phyloP scores from a whole-genome alignment of 1,140 invertebrate species.

The Manduca sexta region DNA sequence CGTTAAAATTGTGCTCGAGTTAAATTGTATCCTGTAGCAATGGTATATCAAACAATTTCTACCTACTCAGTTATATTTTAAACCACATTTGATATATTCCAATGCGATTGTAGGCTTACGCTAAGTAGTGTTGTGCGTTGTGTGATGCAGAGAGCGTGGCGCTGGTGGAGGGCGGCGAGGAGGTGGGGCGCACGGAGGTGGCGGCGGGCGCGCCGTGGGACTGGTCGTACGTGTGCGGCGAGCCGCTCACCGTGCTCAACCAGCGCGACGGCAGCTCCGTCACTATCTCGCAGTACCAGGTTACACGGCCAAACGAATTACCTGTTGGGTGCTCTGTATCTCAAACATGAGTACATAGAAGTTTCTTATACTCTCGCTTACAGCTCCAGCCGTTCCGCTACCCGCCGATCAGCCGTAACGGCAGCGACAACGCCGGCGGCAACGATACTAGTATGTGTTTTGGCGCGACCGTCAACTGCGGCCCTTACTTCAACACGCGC shows the following conservation, averaged over 20 bases:
- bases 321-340: too few relatives aligned
- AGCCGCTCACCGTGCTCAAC: constrained; percentile 40
- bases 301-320: too few relatives aligned
- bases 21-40: too few relatives aligned
- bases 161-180: constrained; percentile 42
- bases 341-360: too few relatives aligned
- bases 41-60: too few relatives aligned
- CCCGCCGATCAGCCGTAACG: background rate
- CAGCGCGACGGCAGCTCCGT: constrained; percentile 38
- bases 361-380: background rate
- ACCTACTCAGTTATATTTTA: too few relatives aligned
- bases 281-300: constrained; percentile 43
- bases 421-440: constrained; percentile 5
- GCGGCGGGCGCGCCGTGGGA: constrained; percentile 30
- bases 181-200: constrained; percentile 36
- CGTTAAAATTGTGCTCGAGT: too few relatives aligned
- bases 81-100: too few relatives aligned
- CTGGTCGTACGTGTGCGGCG: constrained; percentile 39
- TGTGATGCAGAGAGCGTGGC: constrained; percentile 30
- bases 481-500: constrained; percentile 31
- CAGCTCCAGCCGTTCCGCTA: background rate
- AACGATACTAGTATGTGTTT: constrained; percentile 15
- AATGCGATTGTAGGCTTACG: background rate
- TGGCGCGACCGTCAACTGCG: constrained; percentile 27
- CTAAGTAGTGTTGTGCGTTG: background rate